A percentile compares a stretch with the other conserved stretches of the same genome.
Conservation (phyloP, 2,797 vertebrate genomes). For the Meda fulgida region DNA sequence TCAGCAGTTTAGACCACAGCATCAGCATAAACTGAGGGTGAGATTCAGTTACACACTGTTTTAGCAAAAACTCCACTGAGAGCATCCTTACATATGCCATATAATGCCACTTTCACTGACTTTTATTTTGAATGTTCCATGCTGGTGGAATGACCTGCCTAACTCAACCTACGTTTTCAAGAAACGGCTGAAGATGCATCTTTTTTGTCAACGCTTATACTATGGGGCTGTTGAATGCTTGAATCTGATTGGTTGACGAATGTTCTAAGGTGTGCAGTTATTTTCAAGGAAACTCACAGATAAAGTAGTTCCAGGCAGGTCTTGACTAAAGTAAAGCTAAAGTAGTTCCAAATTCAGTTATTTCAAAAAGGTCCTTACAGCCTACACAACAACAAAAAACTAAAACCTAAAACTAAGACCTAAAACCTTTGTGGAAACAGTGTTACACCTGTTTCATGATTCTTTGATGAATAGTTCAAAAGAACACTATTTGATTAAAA, state of each 20-base stretch:
- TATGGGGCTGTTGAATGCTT: too few relatives aligned
- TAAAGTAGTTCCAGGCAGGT: too few relatives aligned
- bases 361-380: too few relatives aligned
- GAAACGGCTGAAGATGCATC: background rate
- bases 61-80: conserved; percentile 16
- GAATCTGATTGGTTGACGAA: too few relatives aligned
- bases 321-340: too few relatives aligned
- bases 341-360: too few relatives aligned
- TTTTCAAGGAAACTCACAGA: too few relatives aligned
- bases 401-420: too few relatives aligned
- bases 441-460: background rate
- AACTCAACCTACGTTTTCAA: background rate
- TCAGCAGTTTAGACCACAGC: conserved; percentile 50
- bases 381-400: too few relatives aligned
- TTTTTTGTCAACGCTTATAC: too few relatives aligned
- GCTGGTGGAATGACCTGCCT: background rate
- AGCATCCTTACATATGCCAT: conserved; percentile 26
- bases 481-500: background rate
- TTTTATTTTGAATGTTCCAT: background rate
- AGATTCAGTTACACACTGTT: conserved; percentile 40
- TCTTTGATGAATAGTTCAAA: background rate
- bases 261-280: too few relatives aligned
- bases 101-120: background rate
- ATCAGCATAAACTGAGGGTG: conserved; percentile 54
- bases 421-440: background rate